These are phyloP conservation scores for Glossosoma conforme DNA, from an alignment of 1,140 invertebrate species.

Conservation along the genomic window DNA sequence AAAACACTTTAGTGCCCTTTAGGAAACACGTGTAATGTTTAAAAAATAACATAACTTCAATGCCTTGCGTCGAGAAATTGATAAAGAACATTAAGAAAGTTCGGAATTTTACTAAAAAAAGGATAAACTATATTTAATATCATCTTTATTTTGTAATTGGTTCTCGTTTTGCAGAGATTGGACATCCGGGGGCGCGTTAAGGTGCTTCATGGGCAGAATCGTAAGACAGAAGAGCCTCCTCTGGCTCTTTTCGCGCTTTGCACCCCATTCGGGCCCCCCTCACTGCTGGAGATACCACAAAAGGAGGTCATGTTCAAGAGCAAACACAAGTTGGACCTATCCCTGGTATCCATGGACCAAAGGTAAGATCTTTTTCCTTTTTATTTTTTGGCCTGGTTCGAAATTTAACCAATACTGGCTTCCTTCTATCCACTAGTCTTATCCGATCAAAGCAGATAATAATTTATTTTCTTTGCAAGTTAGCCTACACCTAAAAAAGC, in stretches of 20 bases:
- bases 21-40: too few species aligned
- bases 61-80: too few species aligned
- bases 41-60: too few species aligned
- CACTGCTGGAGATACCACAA: slow-evolving; percentile 80
- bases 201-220: slow-evolving; percentile 92
- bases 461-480: background rate
- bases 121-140: too few species aligned
- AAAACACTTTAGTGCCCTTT: too few species aligned
- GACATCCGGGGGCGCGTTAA: slow-evolving; percentile 96
- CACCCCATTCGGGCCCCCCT: slow-evolving; percentile 95
- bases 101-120: too few species aligned
- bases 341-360: slow-evolving; percentile 95
- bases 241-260: slow-evolving; percentile 94
- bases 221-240: slow-evolving; percentile 89
- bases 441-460: too few species aligned
- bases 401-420: too few species aligned
- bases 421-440: too few species aligned
- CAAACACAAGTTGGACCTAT: slow-evolving; percentile 96
- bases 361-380: slow-evolving; percentile 65
- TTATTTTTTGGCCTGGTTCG: slow-evolving; percentile 1
- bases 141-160: too few species aligned
- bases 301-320: slow-evolving; percentile 99
- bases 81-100: too few species aligned
- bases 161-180: slow-evolving; percentile 86
- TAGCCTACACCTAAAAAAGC: background rate